Evolutionary conservation across 2,113 vertebrate species (phyloP), one percentile per base, ranked within the genome.

Genomic region (Sceloporus undulatus): DNA sequence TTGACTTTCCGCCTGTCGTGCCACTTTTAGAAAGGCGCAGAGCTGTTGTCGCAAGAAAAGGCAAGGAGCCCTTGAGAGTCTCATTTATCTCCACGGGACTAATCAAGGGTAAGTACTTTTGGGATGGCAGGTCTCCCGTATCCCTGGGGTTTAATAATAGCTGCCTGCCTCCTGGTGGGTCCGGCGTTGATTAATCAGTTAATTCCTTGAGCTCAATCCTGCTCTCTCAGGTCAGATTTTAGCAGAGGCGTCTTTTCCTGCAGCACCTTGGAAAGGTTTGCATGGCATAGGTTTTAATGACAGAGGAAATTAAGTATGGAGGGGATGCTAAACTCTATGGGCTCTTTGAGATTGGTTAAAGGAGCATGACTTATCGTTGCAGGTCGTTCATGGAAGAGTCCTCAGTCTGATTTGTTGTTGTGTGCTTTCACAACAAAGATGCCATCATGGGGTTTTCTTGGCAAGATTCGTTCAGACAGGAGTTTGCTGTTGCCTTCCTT

Each of bases 131-230:
- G 16, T 54, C 10, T 52, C 62, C 25, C n/a, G 1, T 34, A 5
- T 70, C 76, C 65, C 85, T 25, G n/a, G 40, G 85, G 59, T 79
- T 77, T 79, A 86, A 79, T 68, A 79, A 86, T 56, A 70, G 65
- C 42, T 38, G 29, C 42, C 62, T 79, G 10, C 76, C 62, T 54
- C 19, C 65, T 70, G 65, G 40, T 68, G 76, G 76, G 62, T 79
- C 11, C 48, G 25, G 42, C 6, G 11, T 34, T 79, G 42, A 79
- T 79, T 86, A 79, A 86, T 86, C 85, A 70, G 42, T 54, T 86
- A 68, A 79, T 79, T 52, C 76, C 62, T 54, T 78, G 75, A 68
- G 19, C 65, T 78, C 42, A 21, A 21, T 29, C 19, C 48, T 74
- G 70, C 85, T 68, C 3, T 13, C 29, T 86, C 59, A 79, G 65